Conservation (phyloP, 2,113 vertebrate species). For the Gobio gobio region DNA sequence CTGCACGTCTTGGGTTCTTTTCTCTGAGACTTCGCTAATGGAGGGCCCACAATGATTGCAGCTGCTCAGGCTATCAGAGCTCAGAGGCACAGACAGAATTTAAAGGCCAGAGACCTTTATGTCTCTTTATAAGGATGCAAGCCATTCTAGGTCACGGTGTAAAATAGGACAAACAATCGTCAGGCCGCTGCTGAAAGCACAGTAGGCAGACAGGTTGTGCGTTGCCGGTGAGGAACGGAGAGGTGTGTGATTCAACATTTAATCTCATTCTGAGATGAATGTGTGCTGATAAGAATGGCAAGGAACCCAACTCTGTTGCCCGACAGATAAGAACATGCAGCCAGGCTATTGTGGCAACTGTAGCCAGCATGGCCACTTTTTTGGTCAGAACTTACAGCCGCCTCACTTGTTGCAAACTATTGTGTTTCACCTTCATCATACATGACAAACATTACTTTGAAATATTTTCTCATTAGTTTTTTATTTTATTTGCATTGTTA, state of each 20-base stretch:
- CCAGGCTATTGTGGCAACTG: slow-evolving; percentile 25
- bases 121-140: slow-evolving; percentile 47
- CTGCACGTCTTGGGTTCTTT: slow-evolving; percentile 67
- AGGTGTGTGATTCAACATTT: slow-evolving; percentile 51
- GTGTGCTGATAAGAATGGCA: slow-evolving; percentile 58
- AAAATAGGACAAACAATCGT: slow-evolving; percentile 51
- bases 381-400: slow-evolving; percentile 33
- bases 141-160: slow-evolving; percentile 39
- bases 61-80: slow-evolving; percentile 60
- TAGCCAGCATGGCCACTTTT: slow-evolving; percentile 3
- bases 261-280: slow-evolving; percentile 54
- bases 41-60: slow-evolving; percentile 62
- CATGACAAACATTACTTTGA: not conserved
- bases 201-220: slow-evolving; percentile 36
- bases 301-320: slow-evolving; percentile 57
- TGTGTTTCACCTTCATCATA: not conserved
- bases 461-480: not conserved
- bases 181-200: slow-evolving; percentile 35
- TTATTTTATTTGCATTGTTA: not conserved
- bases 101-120: slow-evolving; percentile 55
- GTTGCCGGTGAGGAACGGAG: slow-evolving; percentile 44
- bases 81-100: slow-evolving; percentile 37
- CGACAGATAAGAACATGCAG: slow-evolving; percentile 60
- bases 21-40: slow-evolving; percentile 72
- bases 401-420: not conserved